Evolutionary conservation across 2,888 invertebrate species (phyloP), one percentile per base, ranked within the genome.

Genomic region (Syrphus vitripennis): DNA sequence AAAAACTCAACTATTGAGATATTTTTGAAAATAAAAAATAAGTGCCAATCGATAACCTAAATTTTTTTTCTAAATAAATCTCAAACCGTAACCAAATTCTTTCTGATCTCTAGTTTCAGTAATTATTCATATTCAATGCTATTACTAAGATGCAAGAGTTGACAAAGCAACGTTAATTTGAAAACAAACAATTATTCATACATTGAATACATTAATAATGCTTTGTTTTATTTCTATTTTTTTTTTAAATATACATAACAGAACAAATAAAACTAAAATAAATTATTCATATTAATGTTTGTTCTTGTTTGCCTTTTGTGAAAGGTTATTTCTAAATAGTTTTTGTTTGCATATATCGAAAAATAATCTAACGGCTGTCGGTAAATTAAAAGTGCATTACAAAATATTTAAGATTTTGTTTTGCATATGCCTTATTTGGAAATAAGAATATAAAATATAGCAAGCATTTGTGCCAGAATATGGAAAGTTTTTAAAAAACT

Each of bases 201-300:
- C 84, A 86, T 77, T 81, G 84, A 86, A 86, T 86, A 86, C 84
- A 86, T 81, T 77, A 86, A 84, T 84, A 76, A 86, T 76, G 71
- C 16, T 86, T 86, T 86, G 84, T 77, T 86, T 86, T 86, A 86
- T 86, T 86, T 86, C 80, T 81, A 74, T 86, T 86, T 81, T 83
- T 71, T 77, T 79, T 81, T 86, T 40, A 16, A 83, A 77, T 80
- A 86, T 71, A 77, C 71, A 77, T 86, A 86, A 86, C 84, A 86
- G 80, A 86, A 86, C 84, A 81, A 81, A 81, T 81, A 86, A 81
- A 81, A 81, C 81, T 86, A 81, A 86, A 86, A 81, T 86, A 81
- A 86, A 81, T 86, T 86, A 81, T 81, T 72, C 72, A 77, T 74
- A 81, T 81, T 72, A 69, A 81, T 86, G 71, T 57, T 81, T 72